Conservation (phyloP, 2,113 vertebrate species). For the Tylochromis polylepis region DNA sequence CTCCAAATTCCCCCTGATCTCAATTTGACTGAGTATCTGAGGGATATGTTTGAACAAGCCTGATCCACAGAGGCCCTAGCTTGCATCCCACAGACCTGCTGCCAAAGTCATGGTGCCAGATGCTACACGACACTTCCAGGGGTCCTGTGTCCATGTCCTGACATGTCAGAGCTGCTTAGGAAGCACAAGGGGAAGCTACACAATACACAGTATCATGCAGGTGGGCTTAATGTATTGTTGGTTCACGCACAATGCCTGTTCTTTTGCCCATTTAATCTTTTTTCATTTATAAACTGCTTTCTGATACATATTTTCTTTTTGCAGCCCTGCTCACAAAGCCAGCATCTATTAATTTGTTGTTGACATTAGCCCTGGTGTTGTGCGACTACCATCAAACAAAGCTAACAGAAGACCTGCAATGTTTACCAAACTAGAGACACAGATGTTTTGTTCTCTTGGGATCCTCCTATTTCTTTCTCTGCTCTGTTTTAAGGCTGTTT, state of each 20-base stretch:
- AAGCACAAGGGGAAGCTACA: background rate
- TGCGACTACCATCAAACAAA: background rate
- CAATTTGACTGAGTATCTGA: background rate
- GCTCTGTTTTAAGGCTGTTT: background rate
- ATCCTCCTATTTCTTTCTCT: background rate
- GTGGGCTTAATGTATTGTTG: background rate
- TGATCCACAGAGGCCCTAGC: background rate
- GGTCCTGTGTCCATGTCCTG: background rate
- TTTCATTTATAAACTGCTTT: background rate
- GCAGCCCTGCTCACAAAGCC: background rate
- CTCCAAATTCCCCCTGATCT: background rate
- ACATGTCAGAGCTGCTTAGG: background rate
- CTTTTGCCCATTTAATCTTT: background rate
- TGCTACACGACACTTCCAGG: background rate
- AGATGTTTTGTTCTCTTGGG: background rate
- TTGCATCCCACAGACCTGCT: background rate
- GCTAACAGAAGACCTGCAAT: background rate
- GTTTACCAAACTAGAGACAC: background rate
- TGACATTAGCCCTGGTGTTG: background rate
- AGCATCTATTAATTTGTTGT: background rate
- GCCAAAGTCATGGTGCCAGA: background rate
- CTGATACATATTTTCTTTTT: background rate
- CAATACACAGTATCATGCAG: background rate
- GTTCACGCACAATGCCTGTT: background rate
- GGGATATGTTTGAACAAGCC: background rate